Percentiles rank a stretch among this genome's conserved stretches.
Evolutionary conservation across 2,797 vertebrate species (phyloP).

Genomic region (Borostomias antarcticus): DNA sequence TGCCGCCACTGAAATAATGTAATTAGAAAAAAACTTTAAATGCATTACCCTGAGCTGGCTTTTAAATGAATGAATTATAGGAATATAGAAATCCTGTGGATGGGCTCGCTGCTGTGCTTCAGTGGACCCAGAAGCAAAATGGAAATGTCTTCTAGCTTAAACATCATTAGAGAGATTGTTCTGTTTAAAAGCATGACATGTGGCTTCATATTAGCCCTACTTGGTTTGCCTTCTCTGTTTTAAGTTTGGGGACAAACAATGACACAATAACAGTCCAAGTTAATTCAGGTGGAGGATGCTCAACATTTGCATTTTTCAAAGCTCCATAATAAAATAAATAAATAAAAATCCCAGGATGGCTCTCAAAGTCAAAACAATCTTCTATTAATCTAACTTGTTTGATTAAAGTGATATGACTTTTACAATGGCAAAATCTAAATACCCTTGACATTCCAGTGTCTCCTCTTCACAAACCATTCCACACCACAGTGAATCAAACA

Average conservation of each 20-base stretch:
- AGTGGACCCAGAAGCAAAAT: conserved; percentile 19
- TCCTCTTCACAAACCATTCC: not conserved
- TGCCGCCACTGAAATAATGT: conserved; percentile 5
- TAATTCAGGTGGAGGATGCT: not conserved
- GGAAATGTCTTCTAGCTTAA: conserved; percentile 4
- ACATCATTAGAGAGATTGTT: conserved; percentile 2
- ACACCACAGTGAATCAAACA: not conserved
- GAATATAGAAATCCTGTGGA: not conserved
- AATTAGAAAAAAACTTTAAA: conserved; percentile 13
- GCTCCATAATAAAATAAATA: not conserved
- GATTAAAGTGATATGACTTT: not conserved
- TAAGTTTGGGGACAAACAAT: not conserved
- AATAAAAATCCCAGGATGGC: not conserved
- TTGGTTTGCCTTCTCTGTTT: not conserved
- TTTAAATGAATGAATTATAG: conserved; percentile 17
- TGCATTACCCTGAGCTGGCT: conserved; percentile 18
- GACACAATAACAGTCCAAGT: not conserved
- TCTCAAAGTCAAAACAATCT: not conserved
- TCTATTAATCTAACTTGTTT: not conserved
- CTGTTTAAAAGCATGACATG: not conserved
- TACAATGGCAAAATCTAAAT: not conserved
- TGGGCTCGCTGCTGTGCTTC: conserved; percentile 8
- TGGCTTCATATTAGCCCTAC: not conserved
- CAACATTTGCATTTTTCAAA: not conserved
- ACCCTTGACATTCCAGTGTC: not conserved